A percentile compares a stretch with the other conserved stretches of the same genome.
Evolutionary conservation across 2,113 vertebrate genomes (phyloP).

Genomic region (Odobenus rosmarus): DNA sequence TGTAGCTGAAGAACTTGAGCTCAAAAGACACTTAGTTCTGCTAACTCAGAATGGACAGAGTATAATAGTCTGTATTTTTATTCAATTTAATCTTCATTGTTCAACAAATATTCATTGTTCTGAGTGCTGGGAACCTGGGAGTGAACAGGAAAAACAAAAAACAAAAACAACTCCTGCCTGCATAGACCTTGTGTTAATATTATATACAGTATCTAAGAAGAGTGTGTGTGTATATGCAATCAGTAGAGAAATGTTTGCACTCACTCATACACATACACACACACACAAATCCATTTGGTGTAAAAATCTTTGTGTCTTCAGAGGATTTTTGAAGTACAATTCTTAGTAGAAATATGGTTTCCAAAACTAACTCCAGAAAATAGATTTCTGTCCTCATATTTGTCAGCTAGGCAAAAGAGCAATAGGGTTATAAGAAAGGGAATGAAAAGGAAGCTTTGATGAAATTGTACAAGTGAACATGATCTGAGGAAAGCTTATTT

Average conservation of each 20-base stretch:
- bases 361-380: neutral
- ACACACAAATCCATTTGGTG: neutral
- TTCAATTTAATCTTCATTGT: neutral
- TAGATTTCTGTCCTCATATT: neutral
- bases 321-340: neutral
- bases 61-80: neutral
- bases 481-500: neutral
- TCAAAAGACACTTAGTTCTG: neutral
- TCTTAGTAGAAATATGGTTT: neutral
- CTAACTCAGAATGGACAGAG: neutral
- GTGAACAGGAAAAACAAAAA: neutral
- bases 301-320: neutral
- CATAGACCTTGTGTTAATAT: neutral
- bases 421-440: neutral
- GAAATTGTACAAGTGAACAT: neutral
- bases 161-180: neutral
- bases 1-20: neutral
- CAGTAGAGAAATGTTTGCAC: neutral
- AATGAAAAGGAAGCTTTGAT: neutral
- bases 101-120: neutral
- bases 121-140: neutral
- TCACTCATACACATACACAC: neutral
- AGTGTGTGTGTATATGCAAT: neutral
- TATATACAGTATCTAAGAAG: neutral
- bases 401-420: neutral